phyloP scores from a whole-genome alignment of 1,140 invertebrate genomes.

The Caenorhabditis latens region DNA sequence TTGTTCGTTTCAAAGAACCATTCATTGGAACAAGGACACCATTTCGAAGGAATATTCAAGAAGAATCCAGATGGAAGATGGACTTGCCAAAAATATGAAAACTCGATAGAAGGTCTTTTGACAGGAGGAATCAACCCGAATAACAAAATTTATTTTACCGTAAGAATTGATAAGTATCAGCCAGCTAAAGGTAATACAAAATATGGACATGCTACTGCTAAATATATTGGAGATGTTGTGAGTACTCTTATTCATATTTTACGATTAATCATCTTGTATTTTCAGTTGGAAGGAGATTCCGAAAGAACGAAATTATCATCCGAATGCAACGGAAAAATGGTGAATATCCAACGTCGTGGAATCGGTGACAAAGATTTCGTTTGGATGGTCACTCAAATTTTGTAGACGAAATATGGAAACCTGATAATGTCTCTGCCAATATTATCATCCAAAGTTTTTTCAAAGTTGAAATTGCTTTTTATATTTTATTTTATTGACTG shows the following conservation, averaged over 20 bases:
- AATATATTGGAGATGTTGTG: constrained; percentile 10
- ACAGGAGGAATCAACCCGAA: neutral
- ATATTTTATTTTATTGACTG: too few relatives aligned
- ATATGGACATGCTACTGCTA: neutral
- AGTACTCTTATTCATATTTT: neutral
- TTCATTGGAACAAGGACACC: neutral
- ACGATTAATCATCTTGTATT: neutral
- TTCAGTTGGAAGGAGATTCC: constrained; percentile 28
- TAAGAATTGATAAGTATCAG: neutral
- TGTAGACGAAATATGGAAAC: neutral
- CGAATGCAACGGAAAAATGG: constrained; percentile 3
- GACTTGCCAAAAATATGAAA: neutral
- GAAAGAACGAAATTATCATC: neutral
- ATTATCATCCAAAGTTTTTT: too few relatives aligned
- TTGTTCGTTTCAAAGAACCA: neutral
- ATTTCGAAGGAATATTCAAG: neutral
- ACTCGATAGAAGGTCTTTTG: neutral
- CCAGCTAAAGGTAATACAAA: neutral
- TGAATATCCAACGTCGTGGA: constrained; percentile 12
- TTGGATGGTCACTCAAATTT: constrained; percentile 6
- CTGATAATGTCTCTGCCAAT: too few relatives aligned
- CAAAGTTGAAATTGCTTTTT: too few relatives aligned
- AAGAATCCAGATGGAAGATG: neutral
- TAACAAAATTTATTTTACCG: constrained; percentile 1
- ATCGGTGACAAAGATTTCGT: neutral